Evolutionary conservation across 2,888 invertebrate species (phyloP), one percentile per base, ranked within the genome.

Genomic region (Pseudococcus jackbeardsleyi): DNA sequence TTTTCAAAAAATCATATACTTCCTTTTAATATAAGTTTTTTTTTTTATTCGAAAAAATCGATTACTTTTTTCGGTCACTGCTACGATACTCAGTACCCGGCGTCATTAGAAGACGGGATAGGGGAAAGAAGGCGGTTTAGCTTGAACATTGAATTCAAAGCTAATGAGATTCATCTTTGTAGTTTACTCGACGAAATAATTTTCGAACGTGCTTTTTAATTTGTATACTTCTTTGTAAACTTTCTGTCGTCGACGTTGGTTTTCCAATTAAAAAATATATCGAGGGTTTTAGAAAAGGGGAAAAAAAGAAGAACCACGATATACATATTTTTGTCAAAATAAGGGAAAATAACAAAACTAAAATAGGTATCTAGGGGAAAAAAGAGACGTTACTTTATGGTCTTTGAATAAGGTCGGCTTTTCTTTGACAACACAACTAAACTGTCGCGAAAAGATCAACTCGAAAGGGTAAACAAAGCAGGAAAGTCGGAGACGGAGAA

Each of bases 171-270:
- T 77, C 42, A 39, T 39, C 42, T 39, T 77, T 77, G 33, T 77
- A 39, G 77, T 77, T 77, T 77, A 39, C 39, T 77, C 33, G 77
- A 77, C 33, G 33, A 42, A 77, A 77, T 77, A 42, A 77, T 42
- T 77, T 77, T 77, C 77, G 68, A 68, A 77, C 39, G 33, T 39
- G 77, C 77, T 42, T 77, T 77, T 77, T 77, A 33, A 77, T 33
- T 33, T 42, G 77, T 77, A 42, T 77, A n/a, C n/a, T 77, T 77
- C 68, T 68, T 68, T 68, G 68, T 68, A 68, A 68, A 68, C 26
- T 68, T 68, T 22, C 2, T 12, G 68, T 26, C 68, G 26, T 26
- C 68, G 68, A 26, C 68, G 68, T 26, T 19, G 26, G 22, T 68
- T 68, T 68, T 68, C 68, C 68, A 68, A 68, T 68, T 68, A 68